Evolutionary conservation across 2,888 invertebrate species (phyloP).

Genomic region (Cheilosia variabilis): DNA sequence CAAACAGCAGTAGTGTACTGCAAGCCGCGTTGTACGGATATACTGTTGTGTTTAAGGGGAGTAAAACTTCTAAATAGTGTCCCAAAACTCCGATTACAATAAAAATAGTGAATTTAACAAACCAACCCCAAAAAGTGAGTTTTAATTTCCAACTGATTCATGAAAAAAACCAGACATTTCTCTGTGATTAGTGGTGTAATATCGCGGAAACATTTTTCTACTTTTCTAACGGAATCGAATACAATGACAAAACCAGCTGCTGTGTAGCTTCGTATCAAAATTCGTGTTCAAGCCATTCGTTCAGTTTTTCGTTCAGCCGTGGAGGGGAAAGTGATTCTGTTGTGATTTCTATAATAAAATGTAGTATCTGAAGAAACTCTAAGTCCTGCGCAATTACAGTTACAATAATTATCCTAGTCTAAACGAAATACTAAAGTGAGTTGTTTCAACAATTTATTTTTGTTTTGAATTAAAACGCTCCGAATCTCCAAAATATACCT

Average conservation of each 20-base stretch:
- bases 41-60: conserved; percentile 4
- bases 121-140: conserved; percentile 19
- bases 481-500: conserved; percentile 8
- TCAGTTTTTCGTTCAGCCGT: conserved; percentile 21
- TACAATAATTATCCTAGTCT: not conserved
- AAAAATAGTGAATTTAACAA: conserved; percentile 8
- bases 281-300: conserved; percentile 35
- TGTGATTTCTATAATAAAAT: conserved; percentile 27
- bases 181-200: not conserved
- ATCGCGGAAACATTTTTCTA: conserved; percentile 24
- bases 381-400: not conserved
- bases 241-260: conserved; percentile 55
- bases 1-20: conserved; percentile 28
- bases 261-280: conserved; percentile 12
- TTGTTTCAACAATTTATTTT: conserved; percentile 9
- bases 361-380: not conserved
- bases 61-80: not conserved
- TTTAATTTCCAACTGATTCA: not conserved
- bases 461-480: conserved; percentile 21
- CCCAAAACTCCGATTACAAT: not conserved
- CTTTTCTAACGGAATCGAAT: conserved; percentile 31
- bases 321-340: conserved; percentile 42
- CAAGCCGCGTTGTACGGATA: conserved; percentile 43
- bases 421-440: not conserved
- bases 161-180: not conserved